Evolutionary conservation across 2,888 invertebrate genomes (phyloP).

Genomic region (Petrophora chlorosata): DNA sequence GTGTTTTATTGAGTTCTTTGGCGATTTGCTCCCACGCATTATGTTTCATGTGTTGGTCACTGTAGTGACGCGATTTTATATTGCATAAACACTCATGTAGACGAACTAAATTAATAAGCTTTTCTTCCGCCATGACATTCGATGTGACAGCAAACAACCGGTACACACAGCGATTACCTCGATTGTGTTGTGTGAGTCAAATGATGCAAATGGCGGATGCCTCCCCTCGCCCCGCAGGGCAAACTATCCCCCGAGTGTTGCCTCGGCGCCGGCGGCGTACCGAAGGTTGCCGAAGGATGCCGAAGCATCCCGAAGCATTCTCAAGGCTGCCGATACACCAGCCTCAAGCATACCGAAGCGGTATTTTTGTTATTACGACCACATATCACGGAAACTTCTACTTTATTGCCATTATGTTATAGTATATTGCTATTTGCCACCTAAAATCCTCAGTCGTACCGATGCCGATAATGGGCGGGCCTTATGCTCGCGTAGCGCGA

Average conservation of each 20-base stretch:
- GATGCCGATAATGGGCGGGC: constrained; percentile 18
- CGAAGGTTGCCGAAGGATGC: constrained; percentile 13
- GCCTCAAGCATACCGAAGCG: constrained; percentile 17
- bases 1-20: constrained; percentile 3
- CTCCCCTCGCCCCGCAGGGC: constrained; percentile 4
- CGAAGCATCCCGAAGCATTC: constrained; percentile 11
- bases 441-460: constrained; percentile 25
- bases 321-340: constrained; percentile 15
- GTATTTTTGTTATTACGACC: constrained; percentile 14
- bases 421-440: constrained; percentile 29
- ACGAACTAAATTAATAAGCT: not conserved
- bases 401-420: constrained; percentile 29
- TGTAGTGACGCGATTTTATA: not conserved
- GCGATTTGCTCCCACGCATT: not conserved
- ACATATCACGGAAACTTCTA: constrained; percentile 29
- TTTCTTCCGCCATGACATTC: not conserved
- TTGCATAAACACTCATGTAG: not conserved
- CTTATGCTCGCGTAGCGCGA: too few relatives aligned
- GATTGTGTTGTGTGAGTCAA: constrained; percentile 22
- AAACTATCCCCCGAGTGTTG: constrained; percentile 14
- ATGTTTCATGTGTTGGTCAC: not conserved
- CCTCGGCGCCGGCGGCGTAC: constrained; percentile 22
- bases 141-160: not conserved
- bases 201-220: constrained; percentile 24
- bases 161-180: not conserved